phyloP scores from a whole-genome alignment of 2,888 invertebrate genomes.

The Drosophila aldrichi region DNA sequence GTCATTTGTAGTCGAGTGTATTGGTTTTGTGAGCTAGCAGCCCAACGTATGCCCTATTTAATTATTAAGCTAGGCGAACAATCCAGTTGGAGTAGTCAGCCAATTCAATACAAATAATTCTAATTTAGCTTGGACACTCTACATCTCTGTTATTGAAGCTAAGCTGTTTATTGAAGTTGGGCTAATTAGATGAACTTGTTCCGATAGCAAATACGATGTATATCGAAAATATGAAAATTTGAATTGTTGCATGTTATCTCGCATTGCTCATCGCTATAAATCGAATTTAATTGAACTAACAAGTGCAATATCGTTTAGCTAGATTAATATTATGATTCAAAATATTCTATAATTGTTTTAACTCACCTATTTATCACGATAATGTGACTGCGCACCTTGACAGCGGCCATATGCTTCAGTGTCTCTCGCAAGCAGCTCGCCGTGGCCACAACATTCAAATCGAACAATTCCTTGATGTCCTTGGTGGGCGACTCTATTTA shows the following conservation, averaged over 20 bases:
- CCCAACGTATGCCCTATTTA: slow-evolving; percentile 16
- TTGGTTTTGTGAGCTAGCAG: slow-evolving; percentile 27
- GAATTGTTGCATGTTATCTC: not conserved
- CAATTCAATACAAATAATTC: slow-evolving; percentile 18
- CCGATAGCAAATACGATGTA: not conserved
- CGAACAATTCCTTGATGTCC: slow-evolving; percentile 83
- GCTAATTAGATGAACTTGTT: not conserved
- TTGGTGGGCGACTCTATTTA: slow-evolving; percentile 75
- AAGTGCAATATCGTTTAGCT: no score
- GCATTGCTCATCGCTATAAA: not conserved
- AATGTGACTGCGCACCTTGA: slow-evolving; percentile 87
- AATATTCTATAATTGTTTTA: not conserved
- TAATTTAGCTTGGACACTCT: not conserved
- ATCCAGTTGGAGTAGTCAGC: not conserved
- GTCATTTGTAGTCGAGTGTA: slow-evolving; percentile 34
- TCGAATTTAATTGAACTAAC: not conserved
- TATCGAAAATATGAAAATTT: not conserved
- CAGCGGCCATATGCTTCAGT: slow-evolving; percentile 86
- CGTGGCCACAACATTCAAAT: slow-evolving; percentile 87
- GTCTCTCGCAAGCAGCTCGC: slow-evolving; percentile 87
- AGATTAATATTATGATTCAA: not conserved
- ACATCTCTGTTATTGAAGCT: not conserved
- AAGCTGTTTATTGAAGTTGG: not conserved
- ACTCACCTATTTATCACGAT: slow-evolving; percentile 88
- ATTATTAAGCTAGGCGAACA: slow-evolving; percentile 22